Evolutionary conservation across 2,113 vertebrate genomes (phyloP).

Genomic region (Megalops atlanticus): DNA sequence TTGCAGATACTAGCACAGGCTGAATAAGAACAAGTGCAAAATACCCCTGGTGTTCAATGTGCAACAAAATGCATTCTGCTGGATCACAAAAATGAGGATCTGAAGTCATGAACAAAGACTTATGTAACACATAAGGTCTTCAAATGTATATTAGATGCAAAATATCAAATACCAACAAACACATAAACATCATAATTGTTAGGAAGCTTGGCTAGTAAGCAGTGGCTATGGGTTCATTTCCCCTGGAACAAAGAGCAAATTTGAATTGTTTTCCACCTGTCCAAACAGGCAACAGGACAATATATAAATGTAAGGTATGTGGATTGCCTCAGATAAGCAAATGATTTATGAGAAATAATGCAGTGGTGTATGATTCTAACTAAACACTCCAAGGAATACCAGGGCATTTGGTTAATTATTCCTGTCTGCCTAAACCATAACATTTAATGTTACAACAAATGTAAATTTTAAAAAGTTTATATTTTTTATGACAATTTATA

Average conservation of each 20-base stretch:
- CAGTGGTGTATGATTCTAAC: neutral
- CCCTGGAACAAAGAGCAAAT: too few relatives aligned
- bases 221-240: too few relatives aligned
- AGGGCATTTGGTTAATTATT: neutral
- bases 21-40: neutral
- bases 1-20: too few relatives aligned
- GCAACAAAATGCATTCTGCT: too few relatives aligned
- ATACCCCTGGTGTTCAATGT: neutral
- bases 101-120: neutral
- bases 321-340: neutral
- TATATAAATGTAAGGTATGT: neutral
- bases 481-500: too few relatives aligned
- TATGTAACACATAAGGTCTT: too few relatives aligned
- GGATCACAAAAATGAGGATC: neutral
- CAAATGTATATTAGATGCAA: too few relatives aligned
- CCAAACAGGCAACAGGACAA: neutral
- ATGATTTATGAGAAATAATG: neutral
- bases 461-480: too few relatives aligned
- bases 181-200: neutral
- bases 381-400: neutral
- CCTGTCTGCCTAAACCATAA: too few relatives aligned
- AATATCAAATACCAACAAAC: too few relatives aligned
- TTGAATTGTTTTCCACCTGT: too few relatives aligned
- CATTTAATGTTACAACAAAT: too few relatives aligned
- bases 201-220: neutral